Percentiles rank a stretch among this genome's conserved stretches.
These are phyloP conservation scores for Heteropelma amictum DNA, from an alignment of 2,888 invertebrate species.

Conservation along the genomic window DNA sequence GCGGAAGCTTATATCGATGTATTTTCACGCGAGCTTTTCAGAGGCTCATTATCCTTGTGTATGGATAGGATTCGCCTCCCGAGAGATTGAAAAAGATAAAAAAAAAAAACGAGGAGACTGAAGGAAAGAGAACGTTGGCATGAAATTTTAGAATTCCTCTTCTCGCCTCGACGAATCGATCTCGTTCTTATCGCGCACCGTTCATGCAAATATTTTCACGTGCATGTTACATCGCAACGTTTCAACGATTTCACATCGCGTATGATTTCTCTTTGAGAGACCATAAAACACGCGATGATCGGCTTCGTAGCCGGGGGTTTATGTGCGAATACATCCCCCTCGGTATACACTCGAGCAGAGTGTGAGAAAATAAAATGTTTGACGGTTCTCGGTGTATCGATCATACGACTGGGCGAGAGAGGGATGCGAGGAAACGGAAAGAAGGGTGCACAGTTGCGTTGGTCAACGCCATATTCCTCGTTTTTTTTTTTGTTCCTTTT, in stretches of 20 bases:
- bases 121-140: too few species aligned
- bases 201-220: too few species aligned
- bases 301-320: not conserved
- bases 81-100: too few species aligned
- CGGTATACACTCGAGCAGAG: not conserved
- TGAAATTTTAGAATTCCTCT: too few species aligned
- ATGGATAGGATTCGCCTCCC: too few species aligned
- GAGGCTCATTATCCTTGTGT: too few species aligned
- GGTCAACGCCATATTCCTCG: conserved; percentile 14
- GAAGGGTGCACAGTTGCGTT: not conserved
- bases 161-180: too few species aligned
- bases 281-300: not conserved
- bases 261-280: not conserved
- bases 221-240: not conserved
- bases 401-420: not conserved
- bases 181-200: too few species aligned
- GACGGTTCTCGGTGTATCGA: conserved; percentile 10
- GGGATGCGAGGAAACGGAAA: not conserved
- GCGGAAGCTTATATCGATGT: too few species aligned
- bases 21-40: too few species aligned
- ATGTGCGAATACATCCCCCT: not conserved
- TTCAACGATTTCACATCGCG: not conserved
- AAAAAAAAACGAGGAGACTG: too few species aligned
- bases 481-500: not conserved
- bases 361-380: not conserved